Evolutionary conservation across 2,113 vertebrate species (phyloP).

Genomic region (Calonectris borealis): DNA sequence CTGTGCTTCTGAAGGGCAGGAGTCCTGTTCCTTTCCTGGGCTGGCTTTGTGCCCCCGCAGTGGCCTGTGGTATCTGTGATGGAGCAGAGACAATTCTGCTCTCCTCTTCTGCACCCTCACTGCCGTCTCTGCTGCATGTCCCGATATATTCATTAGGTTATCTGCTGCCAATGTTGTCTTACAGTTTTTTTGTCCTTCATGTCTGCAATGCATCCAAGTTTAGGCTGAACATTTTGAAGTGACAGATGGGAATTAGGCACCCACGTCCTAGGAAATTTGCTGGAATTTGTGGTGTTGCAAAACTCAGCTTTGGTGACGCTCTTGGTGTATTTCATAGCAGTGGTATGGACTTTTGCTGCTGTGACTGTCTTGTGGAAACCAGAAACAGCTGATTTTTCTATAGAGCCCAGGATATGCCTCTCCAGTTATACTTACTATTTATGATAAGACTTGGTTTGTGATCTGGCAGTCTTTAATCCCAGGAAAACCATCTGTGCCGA

Average conservation of each 20-base stretch:
- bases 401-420: background rate
- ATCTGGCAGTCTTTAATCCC: background rate
- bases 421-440: background rate
- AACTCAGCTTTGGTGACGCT: background rate
- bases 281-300: background rate
- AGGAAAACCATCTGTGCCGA: background rate
- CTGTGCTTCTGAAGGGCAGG: background rate
- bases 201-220: background rate
- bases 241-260: background rate
- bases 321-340: background rate
- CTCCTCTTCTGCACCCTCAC: background rate
- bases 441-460: background rate
- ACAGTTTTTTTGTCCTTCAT: background rate
- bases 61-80: background rate
- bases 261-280: background rate
- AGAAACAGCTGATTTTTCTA: background rate
- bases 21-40: background rate
- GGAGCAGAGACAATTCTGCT: background rate
- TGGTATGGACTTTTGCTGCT: background rate
- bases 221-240: background rate
- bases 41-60: background rate
- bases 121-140: background rate
- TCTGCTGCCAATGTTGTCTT: background rate
- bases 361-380: background rate
- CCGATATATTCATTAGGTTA: rapidly evolving